A percentile compares a stretch with the other conserved stretches of the same genome.
phyloP scores from a whole-genome alignment of 2,797 vertebrate genomes.

The Anabacerthia variegaticeps region DNA sequence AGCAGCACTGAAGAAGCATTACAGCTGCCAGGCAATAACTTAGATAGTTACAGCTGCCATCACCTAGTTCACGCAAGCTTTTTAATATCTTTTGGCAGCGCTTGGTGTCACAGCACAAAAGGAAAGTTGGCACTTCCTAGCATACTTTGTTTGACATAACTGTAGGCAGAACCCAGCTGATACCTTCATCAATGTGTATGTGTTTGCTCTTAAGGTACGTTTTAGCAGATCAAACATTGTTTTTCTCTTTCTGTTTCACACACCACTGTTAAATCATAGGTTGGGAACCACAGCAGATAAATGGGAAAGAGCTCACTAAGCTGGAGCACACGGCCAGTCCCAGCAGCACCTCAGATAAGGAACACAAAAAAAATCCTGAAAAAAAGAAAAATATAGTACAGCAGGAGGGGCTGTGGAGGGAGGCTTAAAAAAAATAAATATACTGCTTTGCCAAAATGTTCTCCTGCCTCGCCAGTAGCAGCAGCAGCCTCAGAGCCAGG shows the following conservation, averaged over 20 bases:
- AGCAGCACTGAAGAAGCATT: slow-evolving; percentile 78
- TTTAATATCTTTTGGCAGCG: slow-evolving; percentile 86
- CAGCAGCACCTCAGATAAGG: slow-evolving; percentile 64
- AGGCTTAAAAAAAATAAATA: slow-evolving; percentile 55
- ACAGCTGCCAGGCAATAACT: slow-evolving; percentile 85
- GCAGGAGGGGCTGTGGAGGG: slow-evolving; percentile 17
- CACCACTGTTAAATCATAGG: slow-evolving; percentile 67
- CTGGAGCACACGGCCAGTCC: slow-evolving; percentile 55
- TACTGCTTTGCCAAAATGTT: slow-evolving; percentile 50
- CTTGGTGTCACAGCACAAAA: slow-evolving; percentile 82
- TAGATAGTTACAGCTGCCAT: slow-evolving; percentile 85
- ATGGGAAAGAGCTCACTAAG: slow-evolving; percentile 46
- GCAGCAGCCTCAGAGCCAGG: slow-evolving; percentile 48
- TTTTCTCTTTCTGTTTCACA: slow-evolving; percentile 40
- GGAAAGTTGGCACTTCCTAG: slow-evolving; percentile 82
- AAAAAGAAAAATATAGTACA: slow-evolving; percentile 34
- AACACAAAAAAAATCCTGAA: slow-evolving; percentile 26
- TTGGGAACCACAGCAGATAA: slow-evolving; percentile 67
- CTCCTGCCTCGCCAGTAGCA: slow-evolving; percentile 56
- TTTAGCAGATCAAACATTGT: slow-evolving; percentile 68
- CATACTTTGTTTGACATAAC: slow-evolving; percentile 86
- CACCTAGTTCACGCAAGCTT: slow-evolving; percentile 85
- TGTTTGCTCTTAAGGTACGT: slow-evolving; percentile 78
- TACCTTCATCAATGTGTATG: slow-evolving; percentile 78
- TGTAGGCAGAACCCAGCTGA: slow-evolving; percentile 85